phyloP scores from a whole-genome alignment of 1,140 invertebrate genomes.

The Scaptomyza graminum region DNA sequence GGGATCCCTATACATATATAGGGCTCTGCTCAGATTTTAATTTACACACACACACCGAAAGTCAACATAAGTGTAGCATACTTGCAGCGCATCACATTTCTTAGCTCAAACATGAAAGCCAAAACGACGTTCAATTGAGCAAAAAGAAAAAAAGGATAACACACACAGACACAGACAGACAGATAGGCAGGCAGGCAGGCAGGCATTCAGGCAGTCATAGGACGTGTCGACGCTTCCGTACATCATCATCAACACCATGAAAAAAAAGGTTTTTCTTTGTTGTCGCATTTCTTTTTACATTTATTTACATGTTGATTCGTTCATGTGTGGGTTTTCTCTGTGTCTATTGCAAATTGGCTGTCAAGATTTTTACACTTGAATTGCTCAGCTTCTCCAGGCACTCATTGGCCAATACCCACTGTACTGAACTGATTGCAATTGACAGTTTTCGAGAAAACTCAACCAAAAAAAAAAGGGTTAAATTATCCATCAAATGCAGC shows the following conservation, averaged over 20 bases:
- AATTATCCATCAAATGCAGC: not conserved
- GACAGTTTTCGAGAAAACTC: constrained; percentile 66
- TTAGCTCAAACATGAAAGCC: constrained; percentile 50
- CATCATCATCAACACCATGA: constrained; percentile 31
- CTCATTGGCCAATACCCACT: constrained; percentile 30
- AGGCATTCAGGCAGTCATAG: constrained; percentile 14
- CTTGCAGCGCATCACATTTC: constrained; percentile 46
- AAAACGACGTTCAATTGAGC: constrained; percentile 50
- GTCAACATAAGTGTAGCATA: constrained; percentile 14
- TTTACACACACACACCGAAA: constrained; percentile 17
- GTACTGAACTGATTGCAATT: constrained; percentile 61
- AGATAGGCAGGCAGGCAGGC: not conserved
- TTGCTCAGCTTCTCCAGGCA: constrained; percentile 60
- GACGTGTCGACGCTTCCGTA: constrained; percentile 51
- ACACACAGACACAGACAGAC: constrained; percentile 5
- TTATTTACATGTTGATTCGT: constrained; percentile 55
- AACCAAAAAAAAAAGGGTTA: constrained; percentile 53
- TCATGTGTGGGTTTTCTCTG: constrained; percentile 39
- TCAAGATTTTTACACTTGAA: constrained; percentile 71
- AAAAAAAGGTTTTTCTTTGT: constrained; percentile 35
- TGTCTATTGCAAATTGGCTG: constrained; percentile 71
- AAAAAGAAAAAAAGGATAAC: constrained; percentile 25
- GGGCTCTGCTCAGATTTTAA: constrained; percentile 34
- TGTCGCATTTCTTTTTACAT: constrained; percentile 45
- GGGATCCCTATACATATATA: constrained; percentile 5